Conservation (phyloP, 2,797 vertebrate genomes). For the Pitangus sulphuratus region DNA sequence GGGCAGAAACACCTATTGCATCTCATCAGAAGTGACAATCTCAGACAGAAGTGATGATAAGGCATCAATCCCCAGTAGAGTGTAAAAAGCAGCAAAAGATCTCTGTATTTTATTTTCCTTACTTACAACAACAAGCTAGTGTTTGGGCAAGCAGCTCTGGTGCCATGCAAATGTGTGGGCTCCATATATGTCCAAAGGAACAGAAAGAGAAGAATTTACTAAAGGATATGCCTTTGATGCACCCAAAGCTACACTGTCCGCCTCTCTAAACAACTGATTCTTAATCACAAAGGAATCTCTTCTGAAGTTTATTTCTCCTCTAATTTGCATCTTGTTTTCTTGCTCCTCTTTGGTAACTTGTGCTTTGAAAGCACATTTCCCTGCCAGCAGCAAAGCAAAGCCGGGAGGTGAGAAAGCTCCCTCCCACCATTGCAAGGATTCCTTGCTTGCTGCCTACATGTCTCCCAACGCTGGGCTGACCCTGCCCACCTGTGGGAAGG, state of each 20-base stretch:
- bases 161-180: background rate
- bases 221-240: background rate
- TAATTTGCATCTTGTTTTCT: constrained; percentile 59
- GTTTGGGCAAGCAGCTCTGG: background rate
- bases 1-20: background rate
- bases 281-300: constrained; percentile 20
- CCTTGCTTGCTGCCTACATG: background rate
- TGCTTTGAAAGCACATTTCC: constrained; percentile 58
- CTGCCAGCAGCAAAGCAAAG: constrained; percentile 37
- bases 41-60: background rate
- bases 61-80: fast-evolving
- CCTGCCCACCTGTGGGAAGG: background rate
- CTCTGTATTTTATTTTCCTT: background rate
- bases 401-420: constrained; percentile 15
- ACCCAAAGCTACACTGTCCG: background rate
- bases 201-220: background rate
- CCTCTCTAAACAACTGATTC: constrained; percentile 16
- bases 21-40: background rate
- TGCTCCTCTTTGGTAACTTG: constrained; percentile 1
- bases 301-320: constrained; percentile 49
- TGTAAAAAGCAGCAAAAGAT: background rate
- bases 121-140: background rate
- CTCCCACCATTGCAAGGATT: constrained; percentile 4
- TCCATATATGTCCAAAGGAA: background rate
- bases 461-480: background rate